Evolutionary conservation across 2,888 invertebrate species (phyloP).

Genomic region (Hipparchia sbordonii): DNA sequence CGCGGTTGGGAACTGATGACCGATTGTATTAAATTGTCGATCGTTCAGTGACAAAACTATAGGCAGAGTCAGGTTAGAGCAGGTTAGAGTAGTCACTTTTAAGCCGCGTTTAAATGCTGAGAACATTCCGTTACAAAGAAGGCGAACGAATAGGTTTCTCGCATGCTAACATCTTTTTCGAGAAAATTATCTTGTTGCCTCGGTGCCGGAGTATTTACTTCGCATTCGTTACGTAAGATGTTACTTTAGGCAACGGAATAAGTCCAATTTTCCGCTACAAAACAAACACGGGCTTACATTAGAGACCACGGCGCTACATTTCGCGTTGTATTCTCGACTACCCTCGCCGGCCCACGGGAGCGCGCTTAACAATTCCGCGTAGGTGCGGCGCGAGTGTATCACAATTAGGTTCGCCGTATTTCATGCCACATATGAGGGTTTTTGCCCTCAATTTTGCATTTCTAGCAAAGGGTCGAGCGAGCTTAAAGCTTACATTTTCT

Average conservation of each 20-base stretch:
- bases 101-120: too few species aligned
- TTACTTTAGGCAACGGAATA: neutral
- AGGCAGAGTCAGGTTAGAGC: too few species aligned
- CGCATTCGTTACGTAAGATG: neutral
- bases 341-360: neutral
- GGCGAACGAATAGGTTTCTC: too few species aligned
- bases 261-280: constrained; percentile 3
- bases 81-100: too few species aligned
- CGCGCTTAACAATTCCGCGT: neutral
- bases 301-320: neutral
- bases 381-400: neutral
- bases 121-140: too few species aligned
- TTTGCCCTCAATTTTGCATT: neutral
- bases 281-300: constrained; percentile 1
- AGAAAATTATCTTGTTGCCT: neutral
- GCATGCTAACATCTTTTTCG: neutral
- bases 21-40: neutral
- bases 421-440: neutral
- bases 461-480: neutral
- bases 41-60: too few species aligned
- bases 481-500: too few species aligned
- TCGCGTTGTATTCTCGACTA: neutral
- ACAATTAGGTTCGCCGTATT: neutral
- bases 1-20: neutral
- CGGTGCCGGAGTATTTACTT: neutral